Percentiles rank a stretch among this genome's conserved stretches.
Conservation (phyloP, 2,888 invertebrate genomes). For the Toxonevra muliebris region DNA sequence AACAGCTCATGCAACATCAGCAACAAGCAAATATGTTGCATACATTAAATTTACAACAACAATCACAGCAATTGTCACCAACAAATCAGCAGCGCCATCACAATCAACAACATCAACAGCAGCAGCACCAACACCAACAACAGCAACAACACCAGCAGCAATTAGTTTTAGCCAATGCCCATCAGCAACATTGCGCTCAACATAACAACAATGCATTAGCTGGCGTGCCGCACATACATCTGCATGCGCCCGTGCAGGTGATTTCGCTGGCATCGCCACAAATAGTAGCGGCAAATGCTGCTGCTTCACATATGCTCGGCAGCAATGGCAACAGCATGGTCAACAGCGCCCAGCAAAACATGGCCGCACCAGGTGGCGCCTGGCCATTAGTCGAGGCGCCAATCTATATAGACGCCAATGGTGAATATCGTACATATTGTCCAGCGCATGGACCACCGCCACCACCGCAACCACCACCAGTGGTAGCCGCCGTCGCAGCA, state of each 20-base stretch:
- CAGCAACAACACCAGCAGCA: slow-evolving; percentile 33
- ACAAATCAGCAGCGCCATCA: slow-evolving; percentile 35
- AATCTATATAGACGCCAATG: slow-evolving; percentile 71
- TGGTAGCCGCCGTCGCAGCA: slow-evolving; percentile 11
- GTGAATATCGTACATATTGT: slow-evolving; percentile 67
- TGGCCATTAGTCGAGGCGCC: slow-evolving; percentile 67
- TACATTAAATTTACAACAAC: slow-evolving; percentile 33
- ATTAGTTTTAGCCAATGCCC: slow-evolving; percentile 11
- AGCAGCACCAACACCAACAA: slow-evolving; percentile 34
- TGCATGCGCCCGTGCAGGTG: slow-evolving; percentile 66
- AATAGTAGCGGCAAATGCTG: slow-evolving; percentile 36
- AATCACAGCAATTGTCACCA: slow-evolving; percentile 41
- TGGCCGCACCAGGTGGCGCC: slow-evolving; percentile 63
- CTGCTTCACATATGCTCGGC: slow-evolving; percentile 18
- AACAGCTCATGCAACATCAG: slow-evolving; percentile 35
- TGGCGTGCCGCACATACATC: slow-evolving; percentile 43
- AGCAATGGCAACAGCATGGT: slow-evolving; percentile 26
- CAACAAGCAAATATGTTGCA: slow-evolving; percentile 38
- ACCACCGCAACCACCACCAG: slow-evolving; percentile 31
- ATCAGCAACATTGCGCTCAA: slow-evolving; percentile 53
- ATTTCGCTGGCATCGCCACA: slow-evolving; percentile 61
- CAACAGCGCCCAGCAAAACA: slow-evolving; percentile 53
- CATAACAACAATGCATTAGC: slow-evolving; percentile 46
- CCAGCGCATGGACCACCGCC: slow-evolving; percentile 62
- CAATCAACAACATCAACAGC: slow-evolving; percentile 38